Evolutionary conservation across 2,797 vertebrate genomes (phyloP).

Genomic region (Ctenosaura bakeri): DNA sequence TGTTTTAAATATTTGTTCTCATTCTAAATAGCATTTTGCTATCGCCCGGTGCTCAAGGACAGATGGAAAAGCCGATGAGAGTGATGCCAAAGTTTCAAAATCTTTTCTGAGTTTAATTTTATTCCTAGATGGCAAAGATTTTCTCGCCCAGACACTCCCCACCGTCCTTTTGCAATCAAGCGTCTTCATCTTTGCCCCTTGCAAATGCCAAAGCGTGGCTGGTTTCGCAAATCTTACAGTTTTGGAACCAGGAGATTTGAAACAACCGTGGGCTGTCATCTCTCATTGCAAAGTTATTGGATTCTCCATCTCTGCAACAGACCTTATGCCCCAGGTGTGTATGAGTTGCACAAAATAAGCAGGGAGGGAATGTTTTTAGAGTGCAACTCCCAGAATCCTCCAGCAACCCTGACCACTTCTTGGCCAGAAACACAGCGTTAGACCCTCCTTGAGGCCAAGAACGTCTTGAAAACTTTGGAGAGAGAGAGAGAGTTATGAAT

Average conservation of each 20-base stretch:
- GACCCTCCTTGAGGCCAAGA: too few relatives aligned
- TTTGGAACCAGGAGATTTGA: neutral
- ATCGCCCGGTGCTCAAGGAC: conserved; percentile 68
- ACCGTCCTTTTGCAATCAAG: neutral
- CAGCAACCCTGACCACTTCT: too few relatives aligned
- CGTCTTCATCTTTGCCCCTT: neutral
- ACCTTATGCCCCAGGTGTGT: too few relatives aligned
- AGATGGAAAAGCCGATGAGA: conserved; percentile 34
- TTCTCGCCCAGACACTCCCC: neutral
- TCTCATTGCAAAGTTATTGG: neutral
- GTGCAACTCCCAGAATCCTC: too few relatives aligned
- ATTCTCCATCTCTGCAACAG: neutral
- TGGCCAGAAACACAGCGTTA: too few relatives aligned
- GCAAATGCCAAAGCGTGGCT: neutral
- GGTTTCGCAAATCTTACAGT: neutral
- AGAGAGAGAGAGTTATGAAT: too few relatives aligned
- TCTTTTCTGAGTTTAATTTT: conserved; percentile 29
- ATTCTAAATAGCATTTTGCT: conserved; percentile 49
- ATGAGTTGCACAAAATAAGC: neutral
- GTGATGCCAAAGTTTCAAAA: conserved; percentile 24
- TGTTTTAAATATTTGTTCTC: conserved; percentile 34
- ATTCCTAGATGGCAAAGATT: conserved; percentile 41
- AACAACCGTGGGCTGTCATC: neutral
- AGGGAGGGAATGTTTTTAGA: too few relatives aligned
- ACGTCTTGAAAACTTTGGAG: too few relatives aligned